Percentiles rank a stretch among this genome's conserved stretches.
These are phyloP conservation scores for Solea senegalensis DNA, from an alignment of 2,113 vertebrate genomes.

Conservation along the genomic window DNA sequence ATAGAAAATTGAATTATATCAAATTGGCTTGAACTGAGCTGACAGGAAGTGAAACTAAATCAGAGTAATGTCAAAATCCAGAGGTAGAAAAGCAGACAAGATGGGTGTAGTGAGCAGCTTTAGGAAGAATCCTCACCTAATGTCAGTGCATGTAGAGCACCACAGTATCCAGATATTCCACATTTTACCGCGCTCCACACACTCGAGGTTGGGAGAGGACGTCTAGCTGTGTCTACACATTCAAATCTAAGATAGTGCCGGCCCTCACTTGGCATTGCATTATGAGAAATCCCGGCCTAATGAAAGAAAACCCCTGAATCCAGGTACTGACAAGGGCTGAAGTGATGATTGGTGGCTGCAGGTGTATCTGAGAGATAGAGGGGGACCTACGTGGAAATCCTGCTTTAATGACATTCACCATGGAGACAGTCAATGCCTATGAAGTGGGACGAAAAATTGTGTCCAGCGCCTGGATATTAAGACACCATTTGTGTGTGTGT, in stretches of 20 bases:
- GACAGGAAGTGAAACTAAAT: no score
- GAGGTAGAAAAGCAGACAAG: not conserved
- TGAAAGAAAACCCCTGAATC: conserved; percentile 26
- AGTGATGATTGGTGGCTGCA: not conserved
- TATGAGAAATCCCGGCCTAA: conserved; percentile 32
- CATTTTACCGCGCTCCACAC: conserved; percentile 30
- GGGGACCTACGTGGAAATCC: conserved; percentile 24
- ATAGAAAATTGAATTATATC: no score
- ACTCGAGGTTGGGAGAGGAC: not conserved
- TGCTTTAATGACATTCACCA: conserved; percentile 18
- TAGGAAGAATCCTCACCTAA: not conserved
- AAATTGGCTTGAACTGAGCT: no score
- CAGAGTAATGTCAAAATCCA: no score
- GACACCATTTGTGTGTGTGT: not conserved
- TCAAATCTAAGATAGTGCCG: conserved; percentile 29
- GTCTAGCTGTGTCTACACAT: conserved; percentile 1
- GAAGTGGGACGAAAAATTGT: not conserved
- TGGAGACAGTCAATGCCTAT: not conserved
- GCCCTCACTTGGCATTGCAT: conserved; percentile 40
- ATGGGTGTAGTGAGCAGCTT: not conserved
- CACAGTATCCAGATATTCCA: conserved; percentile 22
- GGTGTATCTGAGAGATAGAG: conserved; percentile 19
- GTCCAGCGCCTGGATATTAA: not conserved
- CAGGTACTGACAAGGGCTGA: conserved; percentile 44
- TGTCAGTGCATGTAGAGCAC: not conserved